Conservation (phyloP, 2,888 invertebrate species). For the Drosophila picticornis region DNA sequence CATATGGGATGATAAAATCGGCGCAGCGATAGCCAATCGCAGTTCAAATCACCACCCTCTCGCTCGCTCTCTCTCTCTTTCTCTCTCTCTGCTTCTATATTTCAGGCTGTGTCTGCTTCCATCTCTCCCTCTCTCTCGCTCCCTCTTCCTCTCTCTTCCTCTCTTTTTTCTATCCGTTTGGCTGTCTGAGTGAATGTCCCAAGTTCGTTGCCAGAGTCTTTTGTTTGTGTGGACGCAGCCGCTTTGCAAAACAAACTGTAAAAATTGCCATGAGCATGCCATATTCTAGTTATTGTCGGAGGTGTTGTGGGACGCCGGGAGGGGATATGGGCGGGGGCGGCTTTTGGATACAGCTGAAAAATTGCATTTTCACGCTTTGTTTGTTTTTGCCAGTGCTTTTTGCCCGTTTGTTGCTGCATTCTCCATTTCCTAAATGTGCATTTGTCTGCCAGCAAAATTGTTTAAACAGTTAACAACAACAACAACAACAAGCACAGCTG, state of each 20-base stretch:
- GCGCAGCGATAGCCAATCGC: constrained; percentile 33
- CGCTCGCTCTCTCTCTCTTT: not conserved
- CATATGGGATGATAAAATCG: not conserved
- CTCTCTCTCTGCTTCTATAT: too few species aligned
- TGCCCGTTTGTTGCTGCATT: constrained; percentile 10
- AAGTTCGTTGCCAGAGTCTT: constrained; percentile 81
- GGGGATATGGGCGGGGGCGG: not conserved
- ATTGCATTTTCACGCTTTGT: constrained; percentile 83
- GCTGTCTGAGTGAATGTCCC: constrained; percentile 45
- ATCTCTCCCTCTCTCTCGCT: not conserved
- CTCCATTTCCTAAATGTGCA: constrained; percentile 52
- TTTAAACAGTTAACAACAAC: constrained; percentile 37
- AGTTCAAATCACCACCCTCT: constrained; percentile 8
- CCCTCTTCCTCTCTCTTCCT: constrained; percentile 1
- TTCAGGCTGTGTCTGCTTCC: too few species aligned
- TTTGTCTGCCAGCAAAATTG: constrained; percentile 61
- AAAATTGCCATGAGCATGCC: constrained; percentile 70
- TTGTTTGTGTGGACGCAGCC: constrained; percentile 57
- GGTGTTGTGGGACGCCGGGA: not conserved
- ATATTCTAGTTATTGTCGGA: constrained; percentile 51
- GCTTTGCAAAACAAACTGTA: constrained; percentile 81
- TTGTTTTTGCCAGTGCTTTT: constrained; percentile 32
- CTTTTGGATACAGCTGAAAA: constrained; percentile 51
- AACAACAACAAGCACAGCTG: constrained; percentile 11
- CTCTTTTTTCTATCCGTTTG: constrained; percentile 19